Conservation (phyloP, 2,113 vertebrate species). For the Mormyrus iriodes region DNA sequence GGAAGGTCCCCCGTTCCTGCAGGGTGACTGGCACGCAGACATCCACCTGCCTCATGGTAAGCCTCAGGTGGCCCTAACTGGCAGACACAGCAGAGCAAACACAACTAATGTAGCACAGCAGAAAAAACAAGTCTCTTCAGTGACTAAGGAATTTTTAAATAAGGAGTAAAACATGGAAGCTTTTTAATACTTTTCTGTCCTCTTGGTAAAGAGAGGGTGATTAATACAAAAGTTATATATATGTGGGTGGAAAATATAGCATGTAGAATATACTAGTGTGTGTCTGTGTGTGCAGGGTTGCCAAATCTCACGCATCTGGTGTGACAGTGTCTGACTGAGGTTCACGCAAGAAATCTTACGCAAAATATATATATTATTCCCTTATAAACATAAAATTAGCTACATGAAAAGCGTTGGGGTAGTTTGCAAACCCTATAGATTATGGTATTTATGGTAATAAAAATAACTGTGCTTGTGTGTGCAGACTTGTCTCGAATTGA, state of each 20-base stretch:
- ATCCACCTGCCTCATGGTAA: conserved; percentile 92
- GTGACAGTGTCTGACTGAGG: background rate
- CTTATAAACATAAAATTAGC: background rate
- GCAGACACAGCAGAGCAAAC: background rate
- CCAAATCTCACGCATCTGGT: background rate
- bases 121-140: background rate
- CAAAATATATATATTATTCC: background rate
- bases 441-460: background rate
- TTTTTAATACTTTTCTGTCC: background rate
- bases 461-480: no score
- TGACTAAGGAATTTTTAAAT: background rate
- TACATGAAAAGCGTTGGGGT: background rate
- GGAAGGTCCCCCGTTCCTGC: conserved; percentile 84
- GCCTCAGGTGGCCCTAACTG: background rate
- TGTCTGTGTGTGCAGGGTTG: conserved; percentile 6
- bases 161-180: background rate
- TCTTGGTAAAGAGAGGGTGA: background rate
- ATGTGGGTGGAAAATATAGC: conserved; percentile 30
- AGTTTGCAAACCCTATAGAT: background rate
- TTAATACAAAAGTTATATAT: no score
- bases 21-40: conserved; percentile 88
- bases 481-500: background rate
- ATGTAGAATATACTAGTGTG: background rate
- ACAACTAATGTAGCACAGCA: background rate
- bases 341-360: background rate